These are phyloP conservation scores for Gymnoscopelus braueri DNA, from an alignment of 2,797 vertebrate species.

Conservation along the genomic window DNA sequence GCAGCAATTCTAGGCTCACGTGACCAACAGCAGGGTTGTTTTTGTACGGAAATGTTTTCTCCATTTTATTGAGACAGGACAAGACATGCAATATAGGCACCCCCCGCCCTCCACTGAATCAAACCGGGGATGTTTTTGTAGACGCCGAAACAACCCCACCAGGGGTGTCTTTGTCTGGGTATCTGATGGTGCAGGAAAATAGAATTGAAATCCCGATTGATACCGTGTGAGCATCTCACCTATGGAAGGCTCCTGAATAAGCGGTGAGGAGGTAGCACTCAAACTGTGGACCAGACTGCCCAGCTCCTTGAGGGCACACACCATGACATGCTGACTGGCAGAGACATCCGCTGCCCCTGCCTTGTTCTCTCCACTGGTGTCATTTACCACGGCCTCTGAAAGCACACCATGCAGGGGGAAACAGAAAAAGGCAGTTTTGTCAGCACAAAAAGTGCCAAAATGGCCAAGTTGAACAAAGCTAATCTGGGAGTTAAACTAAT, in stretches of 20 bases:
- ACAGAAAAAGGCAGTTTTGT: background rate
- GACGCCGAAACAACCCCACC: too few species aligned
- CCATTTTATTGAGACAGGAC: too few species aligned
- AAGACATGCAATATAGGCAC: too few species aligned
- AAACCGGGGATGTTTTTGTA: too few species aligned
- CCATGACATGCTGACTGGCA: conserved; percentile 98
- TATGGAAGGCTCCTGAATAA: conserved; percentile 96
- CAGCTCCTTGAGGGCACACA: conserved; percentile 96
- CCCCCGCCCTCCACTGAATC: too few species aligned
- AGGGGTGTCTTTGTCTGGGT: too few species aligned
- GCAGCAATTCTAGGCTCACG: too few species aligned
- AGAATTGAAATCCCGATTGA: background rate
- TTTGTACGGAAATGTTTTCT: too few species aligned
- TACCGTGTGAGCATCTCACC: conserved; percentile 73
- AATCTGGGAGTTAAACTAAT: too few species aligned
- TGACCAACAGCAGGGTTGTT: background rate
- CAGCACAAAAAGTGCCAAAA: conserved; percentile 4
- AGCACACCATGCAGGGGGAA: conserved; percentile 6
- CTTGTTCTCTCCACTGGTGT: conserved; percentile 93
- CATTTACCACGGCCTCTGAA: conserved; percentile 95
- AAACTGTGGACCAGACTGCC: conserved; percentile 97
- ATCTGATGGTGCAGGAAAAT: conserved; percentile 16
- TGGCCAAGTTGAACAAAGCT: background rate
- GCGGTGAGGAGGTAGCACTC: conserved; percentile 94
- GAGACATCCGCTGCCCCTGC: conserved; percentile 92